Base-by-base conservation (phyloP, 2,113 vertebrate genomes). In the Microcebus griseorufus region DNA sequence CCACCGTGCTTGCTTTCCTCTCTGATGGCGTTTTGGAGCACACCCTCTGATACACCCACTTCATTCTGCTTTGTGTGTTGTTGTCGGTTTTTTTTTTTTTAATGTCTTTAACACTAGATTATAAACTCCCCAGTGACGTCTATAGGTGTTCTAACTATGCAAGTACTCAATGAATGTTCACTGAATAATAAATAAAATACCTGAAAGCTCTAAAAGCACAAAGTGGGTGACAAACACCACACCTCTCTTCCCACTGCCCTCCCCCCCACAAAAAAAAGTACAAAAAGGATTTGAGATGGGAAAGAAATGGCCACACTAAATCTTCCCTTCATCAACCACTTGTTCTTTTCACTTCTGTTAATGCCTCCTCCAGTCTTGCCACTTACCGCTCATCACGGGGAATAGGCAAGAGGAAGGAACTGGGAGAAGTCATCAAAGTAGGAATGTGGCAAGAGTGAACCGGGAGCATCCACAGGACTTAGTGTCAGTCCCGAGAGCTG, bases 211-310 rank as follows among this genome's bases (percentile, higher is more conserved):
- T 82, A 16, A 9, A 62, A 82, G 39, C 75, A 51, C 67, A 34
- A 64, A 91, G 20, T 17, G 9, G 60, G 12, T 37, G 37, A 32
- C 23, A 22, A 45, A 22, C 3, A 12, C 16, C 8, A 8, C 5
- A 12, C 29, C 0, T 12, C 12, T 18, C 6, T 64, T 64, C 29
- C 13, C 10, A 13, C 55, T 6, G 60, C 16, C 4, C 0, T 2
- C 67, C 0, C 3, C 67, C 3, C 3, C 3, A 3, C 0, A 37
- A 69, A 53, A 37, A 45, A 45, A 45, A 45, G 45, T 6, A 22
- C 20, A 1, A 25, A 6, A 6, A 55, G 23, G 25, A 65, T 34
- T 37, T 55, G 55, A 55, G 73, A 42, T 34, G 2, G 14, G 39
- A 39, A 16, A 9, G 1, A n/a, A 67, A 29, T 1, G 1, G 17